A percentile compares a stretch with the other conserved stretches of the same genome.
Conservation (phyloP, 2,888 invertebrate genomes). For the Luffia ferchaultella region DNA sequence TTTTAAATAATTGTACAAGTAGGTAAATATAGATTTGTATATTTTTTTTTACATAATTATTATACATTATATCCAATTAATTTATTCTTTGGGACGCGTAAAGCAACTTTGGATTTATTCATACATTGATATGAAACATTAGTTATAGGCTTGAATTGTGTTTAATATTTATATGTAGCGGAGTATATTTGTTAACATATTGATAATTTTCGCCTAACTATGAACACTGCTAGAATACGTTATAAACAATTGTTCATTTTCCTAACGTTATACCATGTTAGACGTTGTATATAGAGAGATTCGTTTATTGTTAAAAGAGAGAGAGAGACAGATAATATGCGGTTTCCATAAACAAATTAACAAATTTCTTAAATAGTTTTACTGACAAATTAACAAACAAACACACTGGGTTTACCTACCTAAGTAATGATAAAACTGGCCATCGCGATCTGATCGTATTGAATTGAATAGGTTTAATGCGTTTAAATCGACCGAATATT, state of each 20-base stretch:
- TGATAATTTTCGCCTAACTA: not conserved
- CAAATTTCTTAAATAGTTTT: not conserved
- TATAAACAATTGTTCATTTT: too few species aligned
- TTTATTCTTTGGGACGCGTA: constrained; percentile 60
- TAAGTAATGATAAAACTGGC: not conserved
- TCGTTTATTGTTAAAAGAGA: not conserved
- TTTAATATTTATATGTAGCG: constrained; percentile 5
- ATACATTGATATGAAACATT: constrained; percentile 12
- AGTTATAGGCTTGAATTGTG: constrained; percentile 6
- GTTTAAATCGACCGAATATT: too few species aligned
- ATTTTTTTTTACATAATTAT: constrained; percentile 50
- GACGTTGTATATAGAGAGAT: not conserved
- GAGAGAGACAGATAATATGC: not conserved
- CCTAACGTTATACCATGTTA: not conserved
- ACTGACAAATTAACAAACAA: not conserved
- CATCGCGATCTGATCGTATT: too few species aligned
- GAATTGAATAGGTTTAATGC: too few species aligned
- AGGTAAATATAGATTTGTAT: constrained; percentile 38
- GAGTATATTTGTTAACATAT: not conserved
- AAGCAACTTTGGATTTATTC: constrained; percentile 52
- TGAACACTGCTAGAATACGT: not conserved
- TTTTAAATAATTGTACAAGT: constrained; percentile 59
- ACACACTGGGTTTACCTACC: not conserved
- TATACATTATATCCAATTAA: constrained; percentile 34
- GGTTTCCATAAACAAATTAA: not conserved